These are phyloP conservation scores for Cossypha niveicapilla DNA, from an alignment of 2,797 vertebrate genomes.

Conservation along the genomic window DNA sequence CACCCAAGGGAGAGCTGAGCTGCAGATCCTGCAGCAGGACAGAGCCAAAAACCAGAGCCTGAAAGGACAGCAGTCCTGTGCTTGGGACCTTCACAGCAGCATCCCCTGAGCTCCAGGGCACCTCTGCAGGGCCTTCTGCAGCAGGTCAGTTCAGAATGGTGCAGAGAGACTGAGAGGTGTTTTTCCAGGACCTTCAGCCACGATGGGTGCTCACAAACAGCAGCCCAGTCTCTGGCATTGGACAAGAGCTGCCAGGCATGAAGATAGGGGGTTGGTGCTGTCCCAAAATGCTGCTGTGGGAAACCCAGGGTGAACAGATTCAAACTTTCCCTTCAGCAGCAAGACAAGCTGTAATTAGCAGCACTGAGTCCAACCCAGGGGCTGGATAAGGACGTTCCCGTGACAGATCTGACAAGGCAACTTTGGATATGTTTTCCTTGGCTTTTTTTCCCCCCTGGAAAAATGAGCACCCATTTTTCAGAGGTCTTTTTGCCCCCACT, in stretches of 20 bases:
- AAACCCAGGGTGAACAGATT: background rate
- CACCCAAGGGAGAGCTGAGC: background rate
- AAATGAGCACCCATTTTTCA: background rate
- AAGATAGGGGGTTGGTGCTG: background rate
- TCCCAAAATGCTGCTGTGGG: background rate
- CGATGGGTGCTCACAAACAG: fast-evolving
- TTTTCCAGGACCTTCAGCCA: background rate
- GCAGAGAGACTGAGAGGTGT: background rate
- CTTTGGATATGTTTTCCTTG: background rate
- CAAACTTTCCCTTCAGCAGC: background rate
- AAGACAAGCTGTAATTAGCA: background rate
- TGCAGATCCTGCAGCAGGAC: fast-evolving
- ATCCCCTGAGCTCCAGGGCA: background rate
- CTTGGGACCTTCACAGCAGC: background rate
- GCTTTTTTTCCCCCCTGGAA: background rate
- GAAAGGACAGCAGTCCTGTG: fast-evolving
- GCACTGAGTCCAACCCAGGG: background rate
- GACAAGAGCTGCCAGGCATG: background rate
- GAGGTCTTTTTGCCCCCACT: background rate
- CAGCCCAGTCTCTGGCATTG: fast-evolving
- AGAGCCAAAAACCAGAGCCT: background rate
- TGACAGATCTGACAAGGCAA: background rate
- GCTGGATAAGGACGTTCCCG: background rate
- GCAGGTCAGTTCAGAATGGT: fast-evolving
- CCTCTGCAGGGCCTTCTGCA: background rate